A percentile compares a stretch with the other conserved stretches of the same genome.
Evolutionary conservation across 37 sponge, comb jelly and placozoan species (phyloP).

Genomic region (Eunapius fragilis): DNA sequence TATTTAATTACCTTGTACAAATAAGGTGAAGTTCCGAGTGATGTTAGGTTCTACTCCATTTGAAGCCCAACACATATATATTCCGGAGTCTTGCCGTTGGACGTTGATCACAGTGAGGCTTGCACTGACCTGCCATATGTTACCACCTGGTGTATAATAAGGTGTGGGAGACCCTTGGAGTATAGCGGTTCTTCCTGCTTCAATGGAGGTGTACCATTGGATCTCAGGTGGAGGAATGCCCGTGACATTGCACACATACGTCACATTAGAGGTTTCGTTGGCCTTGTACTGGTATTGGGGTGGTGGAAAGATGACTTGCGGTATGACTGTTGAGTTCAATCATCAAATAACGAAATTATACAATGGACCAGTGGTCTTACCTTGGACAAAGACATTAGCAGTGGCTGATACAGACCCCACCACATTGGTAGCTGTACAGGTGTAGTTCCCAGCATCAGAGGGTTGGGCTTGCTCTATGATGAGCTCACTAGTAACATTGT

Average conservation of each 20-base stretch:
- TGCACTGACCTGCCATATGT: not conserved
- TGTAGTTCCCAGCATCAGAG: conserved; percentile 43
- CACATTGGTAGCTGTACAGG: conserved; percentile 42
- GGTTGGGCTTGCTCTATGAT: conserved; percentile 1
- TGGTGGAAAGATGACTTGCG: not conserved
- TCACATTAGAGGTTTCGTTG: conserved; percentile 27
- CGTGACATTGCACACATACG: conserved; percentile 52
- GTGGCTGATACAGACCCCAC: not conserved
- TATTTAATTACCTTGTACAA: too few relatives aligned
- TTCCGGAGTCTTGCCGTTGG: not conserved
- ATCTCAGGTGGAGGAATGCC: conserved; percentile 71
- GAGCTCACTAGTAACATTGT: conserved; percentile 4
- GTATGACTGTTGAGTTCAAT: not conserved
- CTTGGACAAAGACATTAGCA: conserved; percentile 51
- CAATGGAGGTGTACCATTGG: conserved; percentile 24
- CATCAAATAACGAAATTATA: not conserved
- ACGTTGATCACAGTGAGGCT: not conserved
- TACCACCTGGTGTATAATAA: conserved; percentile 1
- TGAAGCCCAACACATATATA: conserved; percentile 25
- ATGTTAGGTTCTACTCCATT: not conserved
- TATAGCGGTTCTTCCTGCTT: not conserved
- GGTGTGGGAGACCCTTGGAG: conserved; percentile 10
- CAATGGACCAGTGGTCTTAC: not conserved
- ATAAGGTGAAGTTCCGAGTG: conserved; percentile 6
- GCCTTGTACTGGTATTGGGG: not conserved